Conservation (phyloP, 2,113 vertebrate species). For the Eclectus roratus region DNA sequence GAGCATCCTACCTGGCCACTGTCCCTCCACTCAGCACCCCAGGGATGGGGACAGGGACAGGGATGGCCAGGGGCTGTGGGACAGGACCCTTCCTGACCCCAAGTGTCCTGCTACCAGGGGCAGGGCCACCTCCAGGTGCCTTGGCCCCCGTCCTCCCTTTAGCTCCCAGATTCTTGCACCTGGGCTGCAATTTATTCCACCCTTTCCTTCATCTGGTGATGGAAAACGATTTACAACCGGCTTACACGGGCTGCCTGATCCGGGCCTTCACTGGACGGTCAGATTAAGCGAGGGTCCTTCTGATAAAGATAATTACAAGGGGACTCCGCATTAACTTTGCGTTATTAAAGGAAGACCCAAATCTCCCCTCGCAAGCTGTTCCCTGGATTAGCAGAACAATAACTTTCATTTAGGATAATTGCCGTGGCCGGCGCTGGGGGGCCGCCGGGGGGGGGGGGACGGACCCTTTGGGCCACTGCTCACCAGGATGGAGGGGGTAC, state of each 20-base stretch:
- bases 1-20: accelerated
- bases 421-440: conserved; percentile 65
- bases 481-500: neutral
- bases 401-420: conserved; percentile 84
- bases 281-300: conserved; percentile 77
- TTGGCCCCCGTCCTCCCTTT: neutral
- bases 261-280: conserved; percentile 57
- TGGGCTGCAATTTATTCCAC: conserved; percentile 43
- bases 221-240: conserved; percentile 67
- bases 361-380: conserved; percentile 82
- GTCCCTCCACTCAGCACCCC: neutral
- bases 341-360: conserved; percentile 84
- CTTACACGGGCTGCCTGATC: conserved; percentile 67
- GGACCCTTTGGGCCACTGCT: neutral
- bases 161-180: conserved; percentile 67
- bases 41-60: accelerated
- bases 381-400: conserved; percentile 81
- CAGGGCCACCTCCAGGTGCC: neutral
- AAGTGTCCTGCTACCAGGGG: accelerated
- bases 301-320: conserved; percentile 82
- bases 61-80: too few relatives aligned
- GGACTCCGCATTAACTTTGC: conserved; percentile 79
- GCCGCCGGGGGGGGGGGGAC: neutral
- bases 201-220: conserved; percentile 58
- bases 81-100: neutral